Evolutionary conservation across 2,888 invertebrate species (phyloP).

Genomic region (Ecdyonurus torrentis): DNA sequence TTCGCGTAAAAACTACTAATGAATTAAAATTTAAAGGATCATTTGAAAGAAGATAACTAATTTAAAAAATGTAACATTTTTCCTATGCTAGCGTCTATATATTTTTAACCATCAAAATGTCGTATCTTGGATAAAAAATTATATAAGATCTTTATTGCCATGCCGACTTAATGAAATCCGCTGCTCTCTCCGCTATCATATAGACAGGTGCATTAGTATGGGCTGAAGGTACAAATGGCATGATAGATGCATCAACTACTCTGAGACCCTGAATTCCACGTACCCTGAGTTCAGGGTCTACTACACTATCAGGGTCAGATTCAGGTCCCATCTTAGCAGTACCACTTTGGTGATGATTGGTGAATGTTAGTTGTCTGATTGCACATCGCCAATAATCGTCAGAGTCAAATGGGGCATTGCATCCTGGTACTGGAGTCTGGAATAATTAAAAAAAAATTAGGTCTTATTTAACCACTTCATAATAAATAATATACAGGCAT

Average conservation of each 20-base stretch:
- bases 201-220: constrained; percentile 17
- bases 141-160: no score
- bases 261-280: constrained; percentile 14
- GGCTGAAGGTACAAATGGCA: constrained; percentile 15
- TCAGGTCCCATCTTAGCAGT: constrained; percentile 20
- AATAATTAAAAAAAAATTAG: no score
- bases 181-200: constrained; percentile 25
- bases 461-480: no score
- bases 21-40: no score
- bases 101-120: no score
- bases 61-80: no score
- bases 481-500: no score
- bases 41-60: no score
- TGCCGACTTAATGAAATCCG: constrained; percentile 21
- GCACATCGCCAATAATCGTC: constrained; percentile 14
- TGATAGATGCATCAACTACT: constrained; percentile 17
- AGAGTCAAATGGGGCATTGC: constrained; percentile 7
- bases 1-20: no score
- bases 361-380: constrained; percentile 7
- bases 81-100: no score
- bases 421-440: no score
- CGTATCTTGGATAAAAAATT: no score
- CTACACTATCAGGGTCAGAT: constrained; percentile 15
- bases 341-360: constrained; percentile 15
- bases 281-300: constrained; percentile 15